phyloP scores from a whole-genome alignment of 1,140 invertebrate species.

The Colletes latitarsis region DNA sequence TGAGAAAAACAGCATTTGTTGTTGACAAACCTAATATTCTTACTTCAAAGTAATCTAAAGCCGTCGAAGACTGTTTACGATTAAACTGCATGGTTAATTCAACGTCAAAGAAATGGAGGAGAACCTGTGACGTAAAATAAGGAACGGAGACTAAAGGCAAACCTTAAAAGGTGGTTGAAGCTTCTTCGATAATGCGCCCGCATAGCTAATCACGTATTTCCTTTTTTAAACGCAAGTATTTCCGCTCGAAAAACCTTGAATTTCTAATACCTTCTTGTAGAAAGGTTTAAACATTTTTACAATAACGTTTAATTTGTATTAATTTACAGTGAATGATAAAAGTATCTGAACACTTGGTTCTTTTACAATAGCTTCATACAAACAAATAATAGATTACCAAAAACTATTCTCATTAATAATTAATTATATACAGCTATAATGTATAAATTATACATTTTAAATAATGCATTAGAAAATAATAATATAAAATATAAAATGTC shows the following conservation, averaged over 20 bases:
- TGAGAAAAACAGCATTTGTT: not conserved
- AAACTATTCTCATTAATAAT: too few species aligned
- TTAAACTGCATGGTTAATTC: slow-evolving; percentile 27
- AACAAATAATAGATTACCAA: too few species aligned
- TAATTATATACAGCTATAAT: too few species aligned
- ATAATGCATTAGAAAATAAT: too few species aligned
- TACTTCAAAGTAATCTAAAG: not conserved
- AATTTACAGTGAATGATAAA: not conserved
- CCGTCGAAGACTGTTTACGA: not conserved
- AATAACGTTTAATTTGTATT: not conserved
- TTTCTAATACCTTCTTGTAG: not conserved
- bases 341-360: not conserved
- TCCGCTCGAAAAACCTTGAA: not conserved
- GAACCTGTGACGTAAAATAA: not conserved
- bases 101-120: not conserved
- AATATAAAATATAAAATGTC: too few species aligned
- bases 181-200: slow-evolving; percentile 11
- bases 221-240: slow-evolving; percentile 1
- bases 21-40: not conserved
- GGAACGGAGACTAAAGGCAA: not conserved
- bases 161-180: not conserved
- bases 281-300: not conserved
- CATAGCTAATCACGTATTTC: slow-evolving; percentile 10
- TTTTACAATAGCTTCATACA: too few species aligned
- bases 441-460: too few species aligned